These are phyloP conservation scores for Syrrhaptes paradoxus DNA, from an alignment of 2,113 vertebrate species.

Conservation along the genomic window DNA sequence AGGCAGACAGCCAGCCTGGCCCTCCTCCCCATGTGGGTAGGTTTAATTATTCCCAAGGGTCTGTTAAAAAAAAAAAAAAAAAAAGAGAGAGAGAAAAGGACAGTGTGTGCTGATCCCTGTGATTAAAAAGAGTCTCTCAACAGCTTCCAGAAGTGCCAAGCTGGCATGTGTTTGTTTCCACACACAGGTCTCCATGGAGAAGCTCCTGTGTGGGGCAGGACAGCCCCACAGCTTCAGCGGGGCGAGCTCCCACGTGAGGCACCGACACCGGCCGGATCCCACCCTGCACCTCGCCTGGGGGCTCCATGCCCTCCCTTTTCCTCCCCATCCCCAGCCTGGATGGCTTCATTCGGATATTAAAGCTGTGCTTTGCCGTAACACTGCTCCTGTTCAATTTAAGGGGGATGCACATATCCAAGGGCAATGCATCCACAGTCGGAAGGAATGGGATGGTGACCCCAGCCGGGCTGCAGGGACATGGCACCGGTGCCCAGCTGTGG, in stretches of 20 bases:
- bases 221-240: background rate
- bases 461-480: accelerated
- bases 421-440: accelerated
- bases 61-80: background rate
- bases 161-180: background rate
- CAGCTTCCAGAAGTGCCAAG: background rate
- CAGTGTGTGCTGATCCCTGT: background rate
- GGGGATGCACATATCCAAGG: background rate
- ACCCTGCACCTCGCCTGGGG: background rate
- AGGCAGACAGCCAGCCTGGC: background rate
- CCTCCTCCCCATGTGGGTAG: background rate
- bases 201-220: background rate
- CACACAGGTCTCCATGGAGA: background rate
- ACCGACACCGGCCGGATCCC: background rate
- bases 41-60: background rate
- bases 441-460: accelerated
- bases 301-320: background rate
- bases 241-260: accelerated
- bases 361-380: accelerated
- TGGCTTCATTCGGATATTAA: accelerated
- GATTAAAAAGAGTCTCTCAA: background rate
- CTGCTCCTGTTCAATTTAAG: accelerated
- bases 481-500: background rate
- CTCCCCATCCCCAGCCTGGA: accelerated
- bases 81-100: background rate